Evolutionary conservation across 2,113 vertebrate genomes (phyloP), one percentile per base, ranked within the genome.

Genomic region (Dolichallabes microphthalmus): DNA sequence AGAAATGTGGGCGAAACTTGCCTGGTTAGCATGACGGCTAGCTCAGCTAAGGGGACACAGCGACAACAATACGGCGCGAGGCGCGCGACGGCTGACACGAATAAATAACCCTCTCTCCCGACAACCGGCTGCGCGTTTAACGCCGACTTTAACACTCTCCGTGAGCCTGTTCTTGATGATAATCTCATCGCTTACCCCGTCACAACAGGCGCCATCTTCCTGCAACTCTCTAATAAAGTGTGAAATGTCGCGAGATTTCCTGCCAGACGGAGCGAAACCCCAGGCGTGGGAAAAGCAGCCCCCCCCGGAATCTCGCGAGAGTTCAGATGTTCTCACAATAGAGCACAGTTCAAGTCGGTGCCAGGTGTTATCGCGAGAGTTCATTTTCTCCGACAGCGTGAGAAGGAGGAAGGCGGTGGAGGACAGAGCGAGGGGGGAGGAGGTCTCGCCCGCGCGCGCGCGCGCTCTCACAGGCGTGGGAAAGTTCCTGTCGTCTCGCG

Each of bases 191-290:
- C 97, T 98, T 94, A 98, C 97, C 96, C 96, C 96, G 96, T 98
- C 95, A 98, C 97, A 96, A 98, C 97, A 96, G 97, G 97, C 97
- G 96, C 97, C 97, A 98, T 97, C 96, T 98, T 98, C 96, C 95
- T 96, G 94, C 95, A 96, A 96, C 94, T 95, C 96, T 93, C 94
- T 93, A 93, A 93, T 94, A 95, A 96, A 95, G 93, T 95, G 95
- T 87, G 45, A 93, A 94, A 82, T 92, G 92, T 93, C 93, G 94
- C 94, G 94, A 94, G 93, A 94, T 90, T 91, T 83, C 91, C 89
- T 86, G 79, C 80, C 60, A 78, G 84, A 89, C 80, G 89, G 88
- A 85, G 90, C 78, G 80, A 80, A 45, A 45, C 45, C 83, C 58
- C 89, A 81, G 8, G 86, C 90, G 87, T 89, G 88, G 86, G 85